Conservation (phyloP, 2,797 vertebrate species). For the Enteromius radiatus region DNA sequence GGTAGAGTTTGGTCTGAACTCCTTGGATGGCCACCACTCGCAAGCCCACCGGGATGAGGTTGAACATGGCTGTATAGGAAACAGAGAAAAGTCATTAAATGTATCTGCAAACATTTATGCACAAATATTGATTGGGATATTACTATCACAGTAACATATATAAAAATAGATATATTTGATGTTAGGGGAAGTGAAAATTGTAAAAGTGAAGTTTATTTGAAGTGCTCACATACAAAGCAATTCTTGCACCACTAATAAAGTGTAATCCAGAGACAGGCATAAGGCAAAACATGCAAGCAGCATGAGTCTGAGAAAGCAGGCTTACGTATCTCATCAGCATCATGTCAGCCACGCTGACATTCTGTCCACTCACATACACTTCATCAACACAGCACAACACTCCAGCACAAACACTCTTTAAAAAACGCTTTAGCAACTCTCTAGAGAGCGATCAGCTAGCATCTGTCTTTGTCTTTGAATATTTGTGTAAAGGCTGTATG, state of each 20-base stretch:
- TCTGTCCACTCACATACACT: background rate
- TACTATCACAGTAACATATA: background rate
- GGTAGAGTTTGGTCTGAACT: conserved; percentile 96
- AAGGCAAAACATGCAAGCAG: background rate
- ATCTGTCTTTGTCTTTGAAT: background rate
- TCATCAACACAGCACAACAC: background rate
- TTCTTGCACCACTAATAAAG: background rate
- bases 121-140: background rate
- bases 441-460: background rate
- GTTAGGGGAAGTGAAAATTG: background rate
- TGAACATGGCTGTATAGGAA: conserved; percentile 89
- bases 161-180: background rate
- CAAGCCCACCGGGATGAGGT: conserved; percentile 99
- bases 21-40: conserved; percentile 99
- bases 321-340: background rate
- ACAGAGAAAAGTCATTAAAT: conserved; percentile 16
- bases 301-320: background rate
- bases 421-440: background rate
- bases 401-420: background rate
- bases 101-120: background rate
- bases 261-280: background rate
- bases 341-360: background rate
- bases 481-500: background rate
- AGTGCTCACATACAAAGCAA: background rate
- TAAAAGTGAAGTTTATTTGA: background rate